Base-by-base conservation (phyloP, 2,113 vertebrate species). In the Natator depressus region DNA sequence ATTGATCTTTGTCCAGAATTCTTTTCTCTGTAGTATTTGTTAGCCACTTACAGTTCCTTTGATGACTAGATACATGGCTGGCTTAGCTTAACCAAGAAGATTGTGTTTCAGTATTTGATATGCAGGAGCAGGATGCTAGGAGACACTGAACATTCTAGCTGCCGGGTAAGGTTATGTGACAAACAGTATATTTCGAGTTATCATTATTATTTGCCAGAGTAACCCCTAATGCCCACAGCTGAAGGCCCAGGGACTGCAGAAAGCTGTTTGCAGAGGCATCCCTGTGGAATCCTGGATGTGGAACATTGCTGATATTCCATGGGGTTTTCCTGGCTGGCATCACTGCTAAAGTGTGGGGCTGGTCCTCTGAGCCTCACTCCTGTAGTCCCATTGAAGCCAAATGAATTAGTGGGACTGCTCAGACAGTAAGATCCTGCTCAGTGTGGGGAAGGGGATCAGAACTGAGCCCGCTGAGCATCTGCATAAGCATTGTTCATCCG, bases 1-100 rank as follows among this genome's bases (percentile, higher is more conserved):
- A 95, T 3, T 95, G 96, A 96, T 96, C 95, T 95, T 29, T 29
- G 84, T 93, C 94, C 93, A 94, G 95, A 91, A 81, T 81, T 88
- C 79, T 86, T 91, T 95, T 84, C 72, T n/a, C 62, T 82, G n/a
- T 29, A 50, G 42, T n/a, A 10, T 91, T 87, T 88, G 76, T 89
- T 87, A 88, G 42, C 84, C 89, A 57, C 69, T 92, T 84, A 90
- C 94, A 82, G 16, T 88, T 51, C 75, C 91, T 97, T 93, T 96
- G 93, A 93, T 87, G 93, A 69, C 47, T 80, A 49, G 76, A 85
- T 87, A 42, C 47, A 2, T 3, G 53, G 54, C 91, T 82, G 84
- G 53, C 57, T 78, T 22, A 24, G 17, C 16, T 75, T 59, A 25
- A 11, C 0, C 0, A 81, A 84, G 83, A 24, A 95, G 84, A 27